Evolutionary conservation across 2,888 invertebrate genomes (phyloP), one percentile per base, ranked within the genome.

Genomic region (Sinodicranocentrus sp.): DNA sequence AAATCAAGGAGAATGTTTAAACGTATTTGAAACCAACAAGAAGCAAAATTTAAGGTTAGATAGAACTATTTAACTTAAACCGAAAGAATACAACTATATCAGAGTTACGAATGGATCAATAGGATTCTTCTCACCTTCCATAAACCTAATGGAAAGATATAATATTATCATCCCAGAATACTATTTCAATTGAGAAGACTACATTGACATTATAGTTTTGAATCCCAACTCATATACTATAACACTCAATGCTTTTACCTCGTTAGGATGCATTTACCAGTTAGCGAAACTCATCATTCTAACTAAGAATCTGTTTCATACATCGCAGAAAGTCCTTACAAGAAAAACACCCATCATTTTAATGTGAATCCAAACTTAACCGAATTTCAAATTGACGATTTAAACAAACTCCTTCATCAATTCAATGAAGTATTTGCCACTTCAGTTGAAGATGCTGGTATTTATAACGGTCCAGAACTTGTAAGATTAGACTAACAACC

Each of bases 401-500:
- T 23, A 10, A 59, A 59, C 13, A 8, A 23, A 8, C 17, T 28
- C 6, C 33, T 63, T 2, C n/a, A 28, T 8, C 21, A 39, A 23
- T 67, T 19, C 43, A 19, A 8, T 5, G 23, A 23, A 13, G 28
- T 70, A n/a, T 70, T 70, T 25, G 44, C 52, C 23, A 70, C 70
- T 6, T 17, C 23, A 10, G 52, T 15, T 52, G 17, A 21, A 2
- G 48, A 70, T n/a, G 21, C 21, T 19, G 59, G 71, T 1, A 19
- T n/a, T 0, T 72, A 72, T 21, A 25, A 17, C 3, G 71, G 71
- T 1, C 28, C 54, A 23, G 71, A 72, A 57, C 8, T 10, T 5
- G 0, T 57, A 8, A 2, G 19, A 1, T 21, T 72, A n/a, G 71
- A 72, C 57, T 1, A 39, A 13, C 13, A 25, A 54, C 8, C 3